A percentile compares a stretch with the other conserved stretches of the same genome.
These are phyloP conservation scores for Bradysia coprophila DNA, from an alignment of 1,140 invertebrate species.

Conservation along the genomic window DNA sequence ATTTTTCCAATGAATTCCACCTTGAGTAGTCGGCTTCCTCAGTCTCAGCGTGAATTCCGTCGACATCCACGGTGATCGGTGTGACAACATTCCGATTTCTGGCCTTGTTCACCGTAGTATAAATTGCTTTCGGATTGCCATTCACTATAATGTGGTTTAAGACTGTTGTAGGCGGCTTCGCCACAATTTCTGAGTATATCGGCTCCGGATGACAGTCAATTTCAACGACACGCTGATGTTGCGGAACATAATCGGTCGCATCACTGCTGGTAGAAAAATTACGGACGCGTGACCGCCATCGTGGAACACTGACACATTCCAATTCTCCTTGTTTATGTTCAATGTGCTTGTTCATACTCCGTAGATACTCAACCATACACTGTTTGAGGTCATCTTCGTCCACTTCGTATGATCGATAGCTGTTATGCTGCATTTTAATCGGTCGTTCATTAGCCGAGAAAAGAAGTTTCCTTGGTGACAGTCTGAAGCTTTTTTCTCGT, in stretches of 20 bases:
- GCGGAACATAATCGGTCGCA: neutral
- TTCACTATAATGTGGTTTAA: neutral
- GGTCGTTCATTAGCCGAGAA: too few species aligned
- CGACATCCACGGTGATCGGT: neutral
- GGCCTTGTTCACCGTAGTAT: neutral
- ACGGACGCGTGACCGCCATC: neutral
- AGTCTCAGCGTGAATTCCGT: neutral
- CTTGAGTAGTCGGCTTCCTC: neutral
- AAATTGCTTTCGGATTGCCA: neutral
- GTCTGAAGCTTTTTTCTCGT: too few species aligned
- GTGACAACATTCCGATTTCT: neutral
- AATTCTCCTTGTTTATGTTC: neutral
- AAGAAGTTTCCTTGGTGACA: too few species aligned
- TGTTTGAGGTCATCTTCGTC: too few species aligned
- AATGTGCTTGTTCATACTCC: neutral
- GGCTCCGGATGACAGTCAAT: neutral
- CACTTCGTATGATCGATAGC: too few species aligned
- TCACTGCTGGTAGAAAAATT: neutral
- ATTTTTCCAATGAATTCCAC: neutral
- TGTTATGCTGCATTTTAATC: too few species aligned
- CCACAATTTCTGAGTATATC: neutral
- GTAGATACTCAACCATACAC: neutral
- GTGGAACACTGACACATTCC: too few species aligned
- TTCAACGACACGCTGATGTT: neutral
- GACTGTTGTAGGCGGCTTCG: neutral